These are phyloP conservation scores for Aricia agestis DNA, from an alignment of 1,140 invertebrate species.

Conservation along the genomic window DNA sequence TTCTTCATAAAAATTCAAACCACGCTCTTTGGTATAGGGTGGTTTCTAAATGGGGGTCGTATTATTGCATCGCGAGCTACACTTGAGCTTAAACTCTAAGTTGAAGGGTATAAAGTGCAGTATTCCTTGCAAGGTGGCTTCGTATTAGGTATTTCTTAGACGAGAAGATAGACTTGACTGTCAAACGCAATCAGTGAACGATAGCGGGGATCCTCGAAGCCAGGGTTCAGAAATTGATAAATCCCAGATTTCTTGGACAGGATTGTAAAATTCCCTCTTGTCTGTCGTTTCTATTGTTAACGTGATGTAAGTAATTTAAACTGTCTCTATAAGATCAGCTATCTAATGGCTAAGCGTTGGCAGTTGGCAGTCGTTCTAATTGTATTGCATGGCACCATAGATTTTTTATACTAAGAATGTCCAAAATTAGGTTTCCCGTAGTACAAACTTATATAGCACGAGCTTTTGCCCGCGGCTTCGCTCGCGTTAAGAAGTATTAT, in stretches of 20 bases:
- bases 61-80: slow-evolving; percentile 28
- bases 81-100: slow-evolving; percentile 22
- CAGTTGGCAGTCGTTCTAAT: too few species aligned
- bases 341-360: too few species aligned
- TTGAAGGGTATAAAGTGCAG: neutral
- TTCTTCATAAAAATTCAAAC: slow-evolving; percentile 61
- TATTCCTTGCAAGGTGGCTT: neutral
- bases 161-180: slow-evolving; percentile 11
- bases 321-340: too few species aligned
- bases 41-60: slow-evolving; percentile 27
- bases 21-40: slow-evolving; percentile 34
- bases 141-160: slow-evolving; percentile 15
- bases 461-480: too few species aligned
- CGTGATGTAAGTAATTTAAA: neutral
- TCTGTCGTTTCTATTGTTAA: neutral
- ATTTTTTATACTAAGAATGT: too few species aligned
- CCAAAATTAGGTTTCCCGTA: too few species aligned
- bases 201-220: neutral
- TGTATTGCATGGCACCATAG: too few species aligned
- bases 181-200: slow-evolving; percentile 12
- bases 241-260: neutral
- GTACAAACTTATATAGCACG: too few species aligned
- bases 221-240: slow-evolving; percentile 5
- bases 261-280: neutral
- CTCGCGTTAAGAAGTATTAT: too few species aligned